A percentile compares a stretch with the other conserved stretches of the same genome.
These are phyloP conservation scores for Coremacera marginata DNA, from an alignment of 2,888 invertebrate species.

Conservation along the genomic window DNA sequence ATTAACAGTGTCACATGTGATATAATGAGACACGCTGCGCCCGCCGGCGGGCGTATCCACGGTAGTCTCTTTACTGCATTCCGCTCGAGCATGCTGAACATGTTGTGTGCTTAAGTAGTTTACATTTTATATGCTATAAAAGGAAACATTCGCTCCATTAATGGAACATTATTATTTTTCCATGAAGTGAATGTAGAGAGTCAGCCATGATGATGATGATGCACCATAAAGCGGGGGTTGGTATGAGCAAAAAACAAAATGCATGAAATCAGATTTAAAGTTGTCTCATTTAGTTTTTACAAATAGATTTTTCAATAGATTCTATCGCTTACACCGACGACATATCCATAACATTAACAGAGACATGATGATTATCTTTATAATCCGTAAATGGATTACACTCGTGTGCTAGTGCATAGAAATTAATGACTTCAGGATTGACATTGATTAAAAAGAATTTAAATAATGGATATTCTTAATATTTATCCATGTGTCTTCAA, in stretches of 20 bases:
- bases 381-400: too few relatives aligned
- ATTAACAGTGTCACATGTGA: constrained; percentile 67
- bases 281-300: constrained; percentile 62
- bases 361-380: too few relatives aligned
- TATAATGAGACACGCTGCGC: constrained; percentile 64
- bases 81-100: constrained; percentile 37
- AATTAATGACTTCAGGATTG: too few relatives aligned
- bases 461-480: too few relatives aligned
- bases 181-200: constrained; percentile 17
- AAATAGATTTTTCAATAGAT: constrained; percentile 62
- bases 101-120: constrained; percentile 63
- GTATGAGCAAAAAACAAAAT: constrained; percentile 42
- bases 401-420: too few relatives aligned
- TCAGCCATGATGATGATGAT: not conserved
- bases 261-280: constrained; percentile 65
- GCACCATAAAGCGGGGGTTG: not conserved
- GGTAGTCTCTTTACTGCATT: not conserved
- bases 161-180: constrained; percentile 58
- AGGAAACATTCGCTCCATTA: constrained; percentile 62
- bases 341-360: too few relatives aligned
- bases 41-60: constrained; percentile 46
- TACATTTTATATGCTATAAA: constrained; percentile 61
- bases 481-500: too few relatives aligned
- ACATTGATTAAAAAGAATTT: too few relatives aligned
- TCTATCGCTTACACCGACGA: constrained; percentile 36